Base-by-base conservation (phyloP, 2,888 invertebrate genomes). In the Agonopterix heracliana region DNA sequence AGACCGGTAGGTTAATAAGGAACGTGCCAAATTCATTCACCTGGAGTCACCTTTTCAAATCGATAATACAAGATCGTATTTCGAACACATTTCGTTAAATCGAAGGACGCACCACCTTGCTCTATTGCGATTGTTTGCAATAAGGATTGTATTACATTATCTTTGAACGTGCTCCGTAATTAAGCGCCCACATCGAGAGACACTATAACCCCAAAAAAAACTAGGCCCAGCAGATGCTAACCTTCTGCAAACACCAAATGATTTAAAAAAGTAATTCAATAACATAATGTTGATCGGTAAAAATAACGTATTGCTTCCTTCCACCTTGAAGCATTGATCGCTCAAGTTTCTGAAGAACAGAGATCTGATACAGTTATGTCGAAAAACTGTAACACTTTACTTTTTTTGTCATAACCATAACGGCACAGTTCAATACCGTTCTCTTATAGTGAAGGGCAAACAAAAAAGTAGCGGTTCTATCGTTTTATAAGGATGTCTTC, bases 301-400 rank as follows among this genome's bases (percentile, higher is more conserved):
- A 78, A 71, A 73, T 81, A 83, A 87, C 81, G 74, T 84, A 86
- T 88, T 81, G 81, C 87, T 88, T 88, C 87, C 87, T 87, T 80
- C 78, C 87, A 88, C 86, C 86, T 86, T 86, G 74, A 69, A 75
- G 56, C 59, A 59, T 63, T 66, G 60, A 66, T 64, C 64, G 56
- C 62, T 64, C 62, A 64, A 64, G 60, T 63, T 66, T 74, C 74
- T 74, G 75, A 75, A 74, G 71, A 61, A 57, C 59, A 58, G 73
- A 74, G 74, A 68, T 66, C 65, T 61, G 82, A 76, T 84, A 87
- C 87, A 87, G 87, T 87, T 87, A 85, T 70, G 67, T 76, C 71
- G 59, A 85, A 78, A 70, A 87, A 86, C 81, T 86, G 85, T 88
- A 87, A 80, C 87, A 86, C 74, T 76, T 71, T 68, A 66, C 61